These are phyloP conservation scores for Heliothis virescens DNA, from an alignment of 1,140 invertebrate species.

Conservation along the genomic window DNA sequence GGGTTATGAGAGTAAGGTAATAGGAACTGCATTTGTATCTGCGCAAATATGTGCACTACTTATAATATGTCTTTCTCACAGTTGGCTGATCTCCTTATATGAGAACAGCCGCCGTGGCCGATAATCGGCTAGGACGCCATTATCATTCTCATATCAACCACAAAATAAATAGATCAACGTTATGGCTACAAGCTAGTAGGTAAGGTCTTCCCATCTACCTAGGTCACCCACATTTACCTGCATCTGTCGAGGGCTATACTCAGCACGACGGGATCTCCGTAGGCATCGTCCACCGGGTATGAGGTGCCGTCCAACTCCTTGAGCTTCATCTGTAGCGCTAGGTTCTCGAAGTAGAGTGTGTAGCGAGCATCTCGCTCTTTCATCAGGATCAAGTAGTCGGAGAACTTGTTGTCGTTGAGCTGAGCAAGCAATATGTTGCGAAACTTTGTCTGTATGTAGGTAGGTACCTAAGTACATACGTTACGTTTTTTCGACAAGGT, in stretches of 20 bases:
- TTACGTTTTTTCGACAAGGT: not conserved
- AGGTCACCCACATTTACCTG: conserved; percentile 60
- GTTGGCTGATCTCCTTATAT: too few relatives aligned
- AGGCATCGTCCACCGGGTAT: conserved; percentile 51
- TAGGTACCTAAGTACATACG: not conserved
- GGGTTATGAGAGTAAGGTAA: too few relatives aligned
- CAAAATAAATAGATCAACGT: too few relatives aligned
- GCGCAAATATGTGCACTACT: too few relatives aligned
- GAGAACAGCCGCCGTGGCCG: too few relatives aligned
- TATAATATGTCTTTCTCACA: too few relatives aligned
- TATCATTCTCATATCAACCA: too few relatives aligned
- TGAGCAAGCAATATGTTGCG: conserved; percentile 34
- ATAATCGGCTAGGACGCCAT: too few relatives aligned
- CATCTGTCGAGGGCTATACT: conserved; percentile 78
- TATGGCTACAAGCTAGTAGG: too few relatives aligned
- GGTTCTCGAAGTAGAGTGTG: conserved; percentile 80
- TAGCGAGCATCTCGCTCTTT: conserved; percentile 79
- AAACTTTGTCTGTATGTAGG: too few relatives aligned
- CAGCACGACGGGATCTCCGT: conserved; percentile 76
- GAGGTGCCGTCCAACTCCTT: conserved; percentile 69
- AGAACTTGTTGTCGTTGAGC: conserved; percentile 75
- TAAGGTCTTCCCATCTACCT: too few relatives aligned
- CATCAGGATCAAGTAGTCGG: conserved; percentile 76
- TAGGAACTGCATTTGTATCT: too few relatives aligned
- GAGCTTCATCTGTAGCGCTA: conserved; percentile 73